A percentile compares a stretch with the other conserved stretches of the same genome.
Conservation (phyloP, 2,797 vertebrate genomes). For the Heterohyrax brucei region DNA sequence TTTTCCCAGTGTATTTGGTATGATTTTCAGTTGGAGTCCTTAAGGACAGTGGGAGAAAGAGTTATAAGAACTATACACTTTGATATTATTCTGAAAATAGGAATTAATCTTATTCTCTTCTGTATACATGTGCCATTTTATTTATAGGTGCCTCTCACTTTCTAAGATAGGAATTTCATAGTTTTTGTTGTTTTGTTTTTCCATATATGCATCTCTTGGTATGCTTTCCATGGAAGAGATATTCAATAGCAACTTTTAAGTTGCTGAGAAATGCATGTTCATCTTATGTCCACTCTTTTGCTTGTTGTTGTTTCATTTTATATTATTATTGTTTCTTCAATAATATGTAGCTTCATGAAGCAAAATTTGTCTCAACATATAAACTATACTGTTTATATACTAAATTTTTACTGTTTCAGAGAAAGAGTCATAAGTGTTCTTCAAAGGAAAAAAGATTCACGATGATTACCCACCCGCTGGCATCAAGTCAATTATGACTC, state of each 20-base stretch:
- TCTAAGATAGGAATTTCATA: not conserved
- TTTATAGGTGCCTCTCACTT: not conserved
- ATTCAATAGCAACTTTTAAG: not conserved
- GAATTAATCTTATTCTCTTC: not conserved
- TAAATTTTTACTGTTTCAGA: not conserved
- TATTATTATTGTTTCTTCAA: not conserved
- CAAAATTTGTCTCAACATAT: not conserved
- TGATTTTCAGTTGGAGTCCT: not conserved
- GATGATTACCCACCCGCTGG: not conserved
- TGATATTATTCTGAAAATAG: not conserved
- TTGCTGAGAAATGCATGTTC: slow-evolving; percentile 1
- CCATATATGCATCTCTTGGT: not conserved
- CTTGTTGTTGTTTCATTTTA: too few relatives aligned
- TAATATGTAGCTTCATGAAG: not conserved
- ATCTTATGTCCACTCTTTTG: not conserved
- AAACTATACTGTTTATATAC: slow-evolving; percentile 1
- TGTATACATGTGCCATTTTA: not conserved
- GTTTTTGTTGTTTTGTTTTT: not conserved
- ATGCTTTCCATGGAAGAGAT: not conserved
- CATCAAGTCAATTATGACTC: too few relatives aligned
- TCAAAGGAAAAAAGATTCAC: not conserved
- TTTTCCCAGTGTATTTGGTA: not conserved
- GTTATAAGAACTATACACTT: not conserved
- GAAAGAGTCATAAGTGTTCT: not conserved
- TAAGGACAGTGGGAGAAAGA: not conserved